phyloP scores from a whole-genome alignment of 2,888 invertebrate species.

The Morpho helenor region DNA sequence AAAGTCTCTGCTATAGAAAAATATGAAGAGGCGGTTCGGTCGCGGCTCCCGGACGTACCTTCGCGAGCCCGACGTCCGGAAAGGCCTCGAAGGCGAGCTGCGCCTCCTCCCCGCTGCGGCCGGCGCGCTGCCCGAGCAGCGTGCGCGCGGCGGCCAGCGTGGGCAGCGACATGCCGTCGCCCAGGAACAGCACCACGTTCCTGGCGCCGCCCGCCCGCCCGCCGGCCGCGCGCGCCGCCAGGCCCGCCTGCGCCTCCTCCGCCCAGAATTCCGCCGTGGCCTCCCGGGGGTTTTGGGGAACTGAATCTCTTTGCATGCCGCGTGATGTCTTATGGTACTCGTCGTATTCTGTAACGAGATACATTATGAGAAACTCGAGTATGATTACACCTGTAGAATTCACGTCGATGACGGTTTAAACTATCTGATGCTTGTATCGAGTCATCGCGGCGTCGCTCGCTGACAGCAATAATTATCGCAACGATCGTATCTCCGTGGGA shows the following conservation, averaged over 20 bases:
- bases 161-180: slow-evolving; percentile 87
- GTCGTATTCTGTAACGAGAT: slow-evolving; percentile 7
- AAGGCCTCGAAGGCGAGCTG: slow-evolving; percentile 81
- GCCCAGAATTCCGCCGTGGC: slow-evolving; percentile 56
- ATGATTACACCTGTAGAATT: neutral
- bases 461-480: neutral
- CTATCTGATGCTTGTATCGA: neutral
- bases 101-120: slow-evolving; percentile 77
- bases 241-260: slow-evolving; percentile 51
- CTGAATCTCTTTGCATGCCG: neutral
- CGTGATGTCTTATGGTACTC: slow-evolving; percentile 9
- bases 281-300: slow-evolving; percentile 20
- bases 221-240: slow-evolving; percentile 51
- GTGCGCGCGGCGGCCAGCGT: slow-evolving; percentile 83
- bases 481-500: neutral
- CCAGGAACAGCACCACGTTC: slow-evolving; percentile 85
- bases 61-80: slow-evolving; percentile 79
- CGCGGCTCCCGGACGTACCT: slow-evolving; percentile 56
- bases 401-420: too few relatives aligned
- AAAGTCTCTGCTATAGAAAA: neutral
- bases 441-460: neutral
- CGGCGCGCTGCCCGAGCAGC: slow-evolving; percentile 79
- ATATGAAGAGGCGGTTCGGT: too few relatives aligned
- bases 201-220: slow-evolving; percentile 30
- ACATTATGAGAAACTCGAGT: neutral